phyloP scores from a whole-genome alignment of 2,113 vertebrate genomes.

The Bostrychus sinensis region DNA sequence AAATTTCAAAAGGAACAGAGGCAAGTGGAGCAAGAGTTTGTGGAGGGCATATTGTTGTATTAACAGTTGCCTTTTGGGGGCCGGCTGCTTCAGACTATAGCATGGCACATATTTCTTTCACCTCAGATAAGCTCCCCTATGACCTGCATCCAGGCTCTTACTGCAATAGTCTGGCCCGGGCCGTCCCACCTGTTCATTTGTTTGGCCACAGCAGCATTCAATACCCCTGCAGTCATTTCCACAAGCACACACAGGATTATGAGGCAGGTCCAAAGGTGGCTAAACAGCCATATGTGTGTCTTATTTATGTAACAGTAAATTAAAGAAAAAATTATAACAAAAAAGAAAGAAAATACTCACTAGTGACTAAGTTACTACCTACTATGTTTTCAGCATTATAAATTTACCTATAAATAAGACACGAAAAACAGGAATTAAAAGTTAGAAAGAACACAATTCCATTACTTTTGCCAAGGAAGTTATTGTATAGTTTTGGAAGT shows the following conservation, averaged over 20 bases:
- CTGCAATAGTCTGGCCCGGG: slow-evolving; percentile 37
- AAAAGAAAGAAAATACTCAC: no score
- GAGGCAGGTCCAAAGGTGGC: not conserved
- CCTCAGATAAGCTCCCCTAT: slow-evolving; percentile 26
- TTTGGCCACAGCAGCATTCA: slow-evolving; percentile 22
- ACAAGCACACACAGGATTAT: slow-evolving; percentile 17
- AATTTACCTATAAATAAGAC: no score
- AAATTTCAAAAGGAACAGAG: slow-evolving; percentile 45
- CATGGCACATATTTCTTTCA: slow-evolving; percentile 33
- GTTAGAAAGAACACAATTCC: no score
- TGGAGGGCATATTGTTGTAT: slow-evolving; percentile 25
- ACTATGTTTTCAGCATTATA: no score
- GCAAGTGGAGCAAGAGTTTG: slow-evolving; percentile 13
- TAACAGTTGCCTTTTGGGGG: slow-evolving; percentile 31
- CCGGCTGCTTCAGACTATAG: not conserved
- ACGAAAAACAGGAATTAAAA: no score
- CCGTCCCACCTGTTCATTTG: slow-evolving; percentile 41
- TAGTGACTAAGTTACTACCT: no score
- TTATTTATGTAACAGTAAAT: no score
- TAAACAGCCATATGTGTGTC: no score
- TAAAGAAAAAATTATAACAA: no score
- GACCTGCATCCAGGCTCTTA: slow-evolving; percentile 41
- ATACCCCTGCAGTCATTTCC: slow-evolving; percentile 11
- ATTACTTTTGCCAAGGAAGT: no score
- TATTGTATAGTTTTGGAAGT: no score